Evolutionary conservation across 1,140 invertebrate species (phyloP).

Genomic region (Agrypnia vestita): DNA sequence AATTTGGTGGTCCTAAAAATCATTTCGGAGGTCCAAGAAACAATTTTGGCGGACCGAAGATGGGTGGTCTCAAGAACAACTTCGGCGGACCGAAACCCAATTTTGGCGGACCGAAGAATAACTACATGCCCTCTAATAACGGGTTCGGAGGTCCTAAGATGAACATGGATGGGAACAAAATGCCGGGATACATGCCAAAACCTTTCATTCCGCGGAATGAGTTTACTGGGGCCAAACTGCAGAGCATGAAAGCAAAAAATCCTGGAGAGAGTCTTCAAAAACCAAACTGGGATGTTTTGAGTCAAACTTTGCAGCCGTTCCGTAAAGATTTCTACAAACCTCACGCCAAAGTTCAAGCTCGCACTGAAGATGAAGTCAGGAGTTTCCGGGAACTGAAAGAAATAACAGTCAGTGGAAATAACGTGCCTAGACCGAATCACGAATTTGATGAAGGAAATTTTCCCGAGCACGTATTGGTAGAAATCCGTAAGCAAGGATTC

Average conservation of each 20-base stretch:
- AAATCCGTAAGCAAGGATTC: conserved; percentile 88
- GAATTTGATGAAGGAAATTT: conserved; percentile 92
- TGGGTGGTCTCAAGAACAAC: conserved; percentile 73
- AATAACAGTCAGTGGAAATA: conserved; percentile 90
- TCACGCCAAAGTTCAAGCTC: conserved; percentile 82
- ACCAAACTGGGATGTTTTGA: conserved; percentile 85
- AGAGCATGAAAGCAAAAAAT: conserved; percentile 78
- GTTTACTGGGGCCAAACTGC: conserved; percentile 73
- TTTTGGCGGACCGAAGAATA: conserved; percentile 71
- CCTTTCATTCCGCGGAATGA: conserved; percentile 67
- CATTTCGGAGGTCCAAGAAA: conserved; percentile 68
- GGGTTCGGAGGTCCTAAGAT: conserved; percentile 72
- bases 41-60: conserved; percentile 69
- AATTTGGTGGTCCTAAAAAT: conserved; percentile 72
- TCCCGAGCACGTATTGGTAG: conserved; percentile 86
- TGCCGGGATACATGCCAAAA: conserved; percentile 64
- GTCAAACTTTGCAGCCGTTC: conserved; percentile 83
- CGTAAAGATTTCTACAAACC: conserved; percentile 95
- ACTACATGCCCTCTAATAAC: conserved; percentile 67
- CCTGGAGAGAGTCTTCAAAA: conserved; percentile 87
- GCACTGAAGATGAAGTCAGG: conserved; percentile 83
- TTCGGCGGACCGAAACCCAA: conserved; percentile 71
- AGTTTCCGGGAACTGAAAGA: conserved; percentile 83
- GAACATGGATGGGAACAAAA: conserved; percentile 64
- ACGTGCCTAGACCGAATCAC: conserved; percentile 89